Evolutionary conservation across 2,888 invertebrate genomes (phyloP).

Genomic region (Rosalia funebris): DNA sequence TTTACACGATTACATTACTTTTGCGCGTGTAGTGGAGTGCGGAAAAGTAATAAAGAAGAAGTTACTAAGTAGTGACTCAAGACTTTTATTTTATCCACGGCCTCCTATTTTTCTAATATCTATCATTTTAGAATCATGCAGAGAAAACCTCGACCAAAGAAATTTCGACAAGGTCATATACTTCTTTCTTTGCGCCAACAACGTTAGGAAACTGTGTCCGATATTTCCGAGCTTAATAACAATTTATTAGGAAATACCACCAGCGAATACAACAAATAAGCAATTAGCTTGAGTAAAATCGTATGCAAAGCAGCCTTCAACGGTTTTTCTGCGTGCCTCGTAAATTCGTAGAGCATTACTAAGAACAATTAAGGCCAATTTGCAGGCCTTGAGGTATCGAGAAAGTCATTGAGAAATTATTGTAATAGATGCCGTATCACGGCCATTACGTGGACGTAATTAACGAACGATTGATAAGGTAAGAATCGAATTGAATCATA

Average conservation of each 20-base stretch:
- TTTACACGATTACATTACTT: too few relatives aligned
- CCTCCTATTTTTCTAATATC: too few relatives aligned
- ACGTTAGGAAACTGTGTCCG: background rate
- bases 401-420: constrained; percentile 3
- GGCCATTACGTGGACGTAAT: background rate
- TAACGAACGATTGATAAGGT: background rate
- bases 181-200: background rate
- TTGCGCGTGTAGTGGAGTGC: too few relatives aligned
- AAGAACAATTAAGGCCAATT: constrained; percentile 1
- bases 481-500: background rate
- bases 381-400: background rate
- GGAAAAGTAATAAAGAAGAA: too few relatives aligned
- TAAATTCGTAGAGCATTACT: background rate
- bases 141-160: too few relatives aligned
- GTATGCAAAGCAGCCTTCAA: background rate
- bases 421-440: background rate
- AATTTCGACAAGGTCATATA: background rate
- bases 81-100: too few relatives aligned
- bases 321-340: background rate
- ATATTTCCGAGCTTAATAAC: background rate
- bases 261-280: background rate
- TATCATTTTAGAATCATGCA: too few relatives aligned
- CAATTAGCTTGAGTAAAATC: background rate
- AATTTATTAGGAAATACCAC: background rate
- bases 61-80: too few relatives aligned